Percentiles rank a stretch among this genome's conserved stretches.
These are phyloP conservation scores for Centruroides sculpturatus DNA, from an alignment of 1,140 invertebrate species.

Conservation along the genomic window DNA sequence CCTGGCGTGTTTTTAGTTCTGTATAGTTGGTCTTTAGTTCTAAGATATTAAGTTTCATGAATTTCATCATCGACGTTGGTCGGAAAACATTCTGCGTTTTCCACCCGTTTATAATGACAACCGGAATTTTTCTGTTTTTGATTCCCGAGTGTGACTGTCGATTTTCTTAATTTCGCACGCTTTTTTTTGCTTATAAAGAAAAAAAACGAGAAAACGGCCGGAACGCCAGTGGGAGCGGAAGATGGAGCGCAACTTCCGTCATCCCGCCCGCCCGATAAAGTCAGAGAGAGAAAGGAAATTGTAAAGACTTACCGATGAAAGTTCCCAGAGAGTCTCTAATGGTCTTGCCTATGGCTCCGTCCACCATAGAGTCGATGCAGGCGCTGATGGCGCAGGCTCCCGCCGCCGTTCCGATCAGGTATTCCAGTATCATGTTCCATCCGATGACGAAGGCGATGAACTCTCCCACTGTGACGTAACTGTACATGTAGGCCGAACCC, in stretches of 20 bases:
- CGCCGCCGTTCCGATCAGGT: slow-evolving; percentile 78
- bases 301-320: slow-evolving; percentile 45
- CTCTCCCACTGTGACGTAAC: slow-evolving; percentile 36
- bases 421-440: slow-evolving; percentile 52
- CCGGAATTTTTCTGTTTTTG: no score
- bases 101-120: no score
- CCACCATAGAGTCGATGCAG: slow-evolving; percentile 66
- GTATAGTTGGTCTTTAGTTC: no score
- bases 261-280: not conserved
- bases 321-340: slow-evolving; percentile 53
- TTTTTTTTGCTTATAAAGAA: no score
- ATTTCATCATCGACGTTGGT: no score
- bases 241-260: no score
- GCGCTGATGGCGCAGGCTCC: slow-evolving; percentile 83
- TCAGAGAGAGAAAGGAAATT: not conserved
- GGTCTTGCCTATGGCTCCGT: slow-evolving; percentile 52
- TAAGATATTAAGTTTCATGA: no score
- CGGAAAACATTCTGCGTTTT: no score
- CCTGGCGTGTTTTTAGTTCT: no score
- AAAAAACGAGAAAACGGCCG: not conserved
- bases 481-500: slow-evolving; percentile 38
- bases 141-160: no score
- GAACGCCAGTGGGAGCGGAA: no score
- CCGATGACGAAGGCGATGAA: slow-evolving; percentile 37
- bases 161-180: no score